Evolutionary conservation across 2,113 vertebrate species (phyloP).

Genomic region (Dasyornis broadbenti): DNA sequence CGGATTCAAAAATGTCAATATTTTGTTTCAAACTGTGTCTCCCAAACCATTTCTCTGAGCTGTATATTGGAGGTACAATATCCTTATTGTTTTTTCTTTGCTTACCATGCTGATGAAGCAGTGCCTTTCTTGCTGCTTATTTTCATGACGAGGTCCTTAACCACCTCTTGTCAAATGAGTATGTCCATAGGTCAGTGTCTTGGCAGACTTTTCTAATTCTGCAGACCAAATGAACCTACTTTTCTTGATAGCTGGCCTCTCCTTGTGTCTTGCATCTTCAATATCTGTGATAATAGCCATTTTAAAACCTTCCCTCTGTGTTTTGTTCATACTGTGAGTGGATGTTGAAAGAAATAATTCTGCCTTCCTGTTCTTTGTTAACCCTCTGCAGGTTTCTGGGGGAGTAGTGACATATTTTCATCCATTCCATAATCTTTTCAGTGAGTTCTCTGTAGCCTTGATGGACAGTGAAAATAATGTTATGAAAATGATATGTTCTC

Average conservation of each 20-base stretch:
- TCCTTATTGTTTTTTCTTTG: neutral
- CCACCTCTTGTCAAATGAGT: rapidly evolving
- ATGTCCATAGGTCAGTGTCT: neutral
- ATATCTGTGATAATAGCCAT: neutral
- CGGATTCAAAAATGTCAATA: neutral
- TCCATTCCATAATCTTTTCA: neutral
- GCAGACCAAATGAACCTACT: neutral
- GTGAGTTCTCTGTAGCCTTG: neutral
- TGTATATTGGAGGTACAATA: neutral
- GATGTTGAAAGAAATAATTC: neutral
- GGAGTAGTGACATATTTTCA: neutral
- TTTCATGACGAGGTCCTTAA: neutral
- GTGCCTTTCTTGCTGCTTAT: neutral
- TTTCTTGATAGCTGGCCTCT: neutral
- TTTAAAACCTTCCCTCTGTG: neutral
- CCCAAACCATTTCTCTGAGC: neutral
- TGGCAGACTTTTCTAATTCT: neutral
- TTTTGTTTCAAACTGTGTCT: neutral
- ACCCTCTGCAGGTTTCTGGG: neutral
- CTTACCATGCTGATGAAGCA: neutral
- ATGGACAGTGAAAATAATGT: neutral
- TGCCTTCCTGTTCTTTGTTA: neutral
- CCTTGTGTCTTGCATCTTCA: neutral
- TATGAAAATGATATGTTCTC: neutral
- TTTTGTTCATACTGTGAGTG: neutral